Evolutionary conservation across 23 tunicate genomes (phyloP).

Genomic region (Diplosoma virens): DNA sequence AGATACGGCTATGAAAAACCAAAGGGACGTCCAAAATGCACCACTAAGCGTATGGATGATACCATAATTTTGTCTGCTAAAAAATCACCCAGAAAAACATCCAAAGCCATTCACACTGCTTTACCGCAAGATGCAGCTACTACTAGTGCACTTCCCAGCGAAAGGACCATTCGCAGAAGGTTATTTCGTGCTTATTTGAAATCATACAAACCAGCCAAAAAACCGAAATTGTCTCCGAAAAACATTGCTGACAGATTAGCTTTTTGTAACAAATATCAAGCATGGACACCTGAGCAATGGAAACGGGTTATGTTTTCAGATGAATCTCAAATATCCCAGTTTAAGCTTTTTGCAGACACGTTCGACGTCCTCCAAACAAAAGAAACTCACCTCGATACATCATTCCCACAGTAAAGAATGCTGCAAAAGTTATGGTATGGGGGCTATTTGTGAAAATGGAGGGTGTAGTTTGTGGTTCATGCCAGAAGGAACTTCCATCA

Average conservation of each 20-base stretch:
- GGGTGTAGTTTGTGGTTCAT: too few relatives aligned
- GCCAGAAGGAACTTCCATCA: too few relatives aligned
- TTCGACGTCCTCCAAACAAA: neutral
- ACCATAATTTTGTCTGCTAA: neutral
- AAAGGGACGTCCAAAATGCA: neutral
- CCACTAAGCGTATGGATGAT: slow-evolving; percentile 1
- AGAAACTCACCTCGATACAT: neutral
- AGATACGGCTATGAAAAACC: neutral
- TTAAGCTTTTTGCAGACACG: neutral
- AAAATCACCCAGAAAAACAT: neutral
- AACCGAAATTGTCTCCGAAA: neutral
- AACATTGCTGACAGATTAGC: slow-evolving; percentile 9
- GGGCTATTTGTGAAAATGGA: too few relatives aligned
- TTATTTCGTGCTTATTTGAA: neutral
- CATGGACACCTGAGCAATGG: slow-evolving; percentile 18
- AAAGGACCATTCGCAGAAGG: neutral
- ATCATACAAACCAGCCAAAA: neutral
- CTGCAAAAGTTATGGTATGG: too few relatives aligned
- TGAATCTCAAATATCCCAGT: neutral
- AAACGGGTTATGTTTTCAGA: slow-evolving; percentile 16
- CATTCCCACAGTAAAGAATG: too few relatives aligned
- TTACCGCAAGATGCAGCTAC: slow-evolving; percentile 4
- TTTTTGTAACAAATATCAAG: slow-evolving; percentile 3
- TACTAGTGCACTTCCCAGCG: neutral
- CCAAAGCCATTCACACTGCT: neutral